Evolutionary conservation across 2,797 vertebrate genomes (phyloP), one percentile per base, ranked within the genome.

Genomic region (Sebastes dallii): DNA sequence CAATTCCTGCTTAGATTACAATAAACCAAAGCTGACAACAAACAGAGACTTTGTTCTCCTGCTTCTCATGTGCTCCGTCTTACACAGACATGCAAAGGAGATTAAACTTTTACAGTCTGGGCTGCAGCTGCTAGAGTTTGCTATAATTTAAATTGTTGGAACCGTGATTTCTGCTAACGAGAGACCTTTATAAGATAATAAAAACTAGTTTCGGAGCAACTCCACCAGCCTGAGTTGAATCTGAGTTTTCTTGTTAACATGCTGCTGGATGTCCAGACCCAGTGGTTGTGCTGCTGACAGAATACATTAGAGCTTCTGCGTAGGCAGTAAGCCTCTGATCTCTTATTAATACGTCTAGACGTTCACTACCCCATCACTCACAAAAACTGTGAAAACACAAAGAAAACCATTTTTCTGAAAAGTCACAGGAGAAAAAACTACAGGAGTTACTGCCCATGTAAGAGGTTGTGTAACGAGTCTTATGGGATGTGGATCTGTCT

Each of bases 41-140:
- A 93, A 74, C 32, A 50, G 24, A 34, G 59, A 77, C 88, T 71
- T 86, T 94, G 91, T 94, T 87, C 80, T 74, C 79, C 75, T 65
- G 61, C 32, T 77, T 75, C 66, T 91, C 92, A 93, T 92, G 91
- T 91, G 94, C 88, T 91, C 66, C 82, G 24, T 91, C 85, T 94
- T 88, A 91, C 50, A 39, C 36, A 2, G 32, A 66, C 80, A 39
- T 32, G 46, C 69, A 93, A 87, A 94, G 88, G 30, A 83, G 92
- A 92, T 95, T 93, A 91, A 76, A 84, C 30, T 32, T 72, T 56
- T 69, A 56, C 64, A 54, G 61, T 72, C 76, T 77, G 73, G 59
- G 29, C 46, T 27, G 22, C 14, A 42, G 55, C 66, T n/a, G 70
- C 29, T 67, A 12, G 27, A 50, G 66, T 81, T 79, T 80, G 27